Evolutionary conservation across 2,888 invertebrate genomes (phyloP).

Genomic region (Leptarthrus brevirostris): DNA sequence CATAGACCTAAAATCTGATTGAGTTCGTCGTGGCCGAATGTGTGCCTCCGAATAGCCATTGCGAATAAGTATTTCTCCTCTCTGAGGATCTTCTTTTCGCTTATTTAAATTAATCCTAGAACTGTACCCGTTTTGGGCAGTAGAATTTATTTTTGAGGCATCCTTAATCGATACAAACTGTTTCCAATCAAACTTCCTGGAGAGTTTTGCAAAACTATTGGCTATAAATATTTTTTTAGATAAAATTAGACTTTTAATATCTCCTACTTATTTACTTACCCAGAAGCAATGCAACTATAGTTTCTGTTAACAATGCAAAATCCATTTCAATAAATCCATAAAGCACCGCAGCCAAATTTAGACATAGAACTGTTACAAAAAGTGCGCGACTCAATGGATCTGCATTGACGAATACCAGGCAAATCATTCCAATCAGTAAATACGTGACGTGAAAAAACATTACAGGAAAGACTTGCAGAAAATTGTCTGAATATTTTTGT

Average conservation of each 20-base stretch:
- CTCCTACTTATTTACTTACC: slow-evolving; percentile 40
- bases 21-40: neutral
- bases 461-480: slow-evolving; percentile 18
- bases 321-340: slow-evolving; percentile 40
- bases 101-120: slow-evolving; percentile 13
- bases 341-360: slow-evolving; percentile 41
- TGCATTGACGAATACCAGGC: slow-evolving; percentile 51
- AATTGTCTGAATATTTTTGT: slow-evolving; percentile 17
- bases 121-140: slow-evolving; percentile 5
- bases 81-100: neutral
- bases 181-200: slow-evolving; percentile 16
- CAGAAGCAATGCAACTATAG: slow-evolving; percentile 26
- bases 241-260: neutral
- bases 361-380: slow-evolving; percentile 32
- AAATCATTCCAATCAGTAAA: slow-evolving; percentile 52
- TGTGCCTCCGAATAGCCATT: neutral
- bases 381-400: slow-evolving; percentile 20
- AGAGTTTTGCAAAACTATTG: slow-evolving; percentile 10
- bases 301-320: slow-evolving; percentile 34
- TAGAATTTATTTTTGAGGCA: neutral
- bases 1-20: neutral
- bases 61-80: neutral
- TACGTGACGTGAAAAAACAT: slow-evolving; percentile 44
- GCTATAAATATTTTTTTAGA: slow-evolving; percentile 25
- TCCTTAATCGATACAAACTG: slow-evolving; percentile 6